A percentile compares a stretch with the other conserved stretches of the same genome.
Evolutionary conservation across 2,888 invertebrate genomes (phyloP).

Genomic region (Smittia sp.): DNA sequence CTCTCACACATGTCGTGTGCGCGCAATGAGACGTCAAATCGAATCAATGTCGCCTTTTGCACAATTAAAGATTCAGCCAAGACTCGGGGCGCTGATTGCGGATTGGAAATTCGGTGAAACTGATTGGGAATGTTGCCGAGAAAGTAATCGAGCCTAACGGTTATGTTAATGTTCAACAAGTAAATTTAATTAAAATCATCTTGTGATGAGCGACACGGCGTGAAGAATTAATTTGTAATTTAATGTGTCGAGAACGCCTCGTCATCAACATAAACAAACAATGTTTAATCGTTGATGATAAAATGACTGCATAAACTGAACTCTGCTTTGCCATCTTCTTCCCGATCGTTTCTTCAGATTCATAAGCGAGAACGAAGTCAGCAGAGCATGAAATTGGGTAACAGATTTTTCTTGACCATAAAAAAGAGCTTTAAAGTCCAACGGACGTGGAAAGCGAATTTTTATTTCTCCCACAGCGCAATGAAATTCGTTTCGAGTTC

Average conservation of each 20-base stretch:
- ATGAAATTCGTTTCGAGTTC: neutral
- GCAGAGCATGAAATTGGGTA: conserved; percentile 9
- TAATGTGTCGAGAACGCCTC: too few relatives aligned
- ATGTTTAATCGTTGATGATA: too few relatives aligned
- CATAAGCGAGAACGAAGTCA: neutral
- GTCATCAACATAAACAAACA: too few relatives aligned
- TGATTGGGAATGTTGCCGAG: neutral
- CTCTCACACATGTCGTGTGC: conserved; percentile 11
- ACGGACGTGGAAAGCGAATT: neutral
- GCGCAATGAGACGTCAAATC: conserved; percentile 4
- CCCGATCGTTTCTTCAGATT: neutral
- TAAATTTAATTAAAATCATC: neutral
- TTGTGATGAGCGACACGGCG: neutral
- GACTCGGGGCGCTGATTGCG: neutral
- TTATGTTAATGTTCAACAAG: neutral
- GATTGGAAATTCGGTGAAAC: conserved; percentile 21
- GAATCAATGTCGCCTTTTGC: neutral
- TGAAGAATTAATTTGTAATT: too few relatives aligned
- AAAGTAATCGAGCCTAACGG: neutral
- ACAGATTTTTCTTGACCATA: conserved; percentile 17
- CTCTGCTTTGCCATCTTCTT: too few relatives aligned
- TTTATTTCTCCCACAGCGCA: too few relatives aligned
- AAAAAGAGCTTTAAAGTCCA: neutral
- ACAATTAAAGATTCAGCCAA: neutral
- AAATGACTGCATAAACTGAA: too few relatives aligned